phyloP scores from a whole-genome alignment of 2,113 vertebrate species.

The Argyrosomus japonicus region DNA sequence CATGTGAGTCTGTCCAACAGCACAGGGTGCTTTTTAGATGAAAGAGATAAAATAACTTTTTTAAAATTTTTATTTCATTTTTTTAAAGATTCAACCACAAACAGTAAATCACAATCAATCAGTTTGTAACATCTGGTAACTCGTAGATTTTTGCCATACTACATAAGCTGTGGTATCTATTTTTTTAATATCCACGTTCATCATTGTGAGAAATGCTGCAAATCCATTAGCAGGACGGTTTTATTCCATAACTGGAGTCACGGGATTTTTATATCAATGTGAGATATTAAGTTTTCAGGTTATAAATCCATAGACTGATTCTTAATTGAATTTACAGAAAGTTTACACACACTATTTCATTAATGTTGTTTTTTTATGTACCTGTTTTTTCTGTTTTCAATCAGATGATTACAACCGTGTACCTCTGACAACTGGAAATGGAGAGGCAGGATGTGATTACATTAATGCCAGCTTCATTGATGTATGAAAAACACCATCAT shows the following conservation, averaged over 20 bases:
- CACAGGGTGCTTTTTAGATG: neutral
- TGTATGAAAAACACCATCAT: constrained; percentile 78
- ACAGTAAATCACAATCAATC: no score
- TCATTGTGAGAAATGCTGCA: neutral
- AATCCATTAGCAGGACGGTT: neutral
- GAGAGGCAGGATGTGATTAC: constrained; percentile 90
- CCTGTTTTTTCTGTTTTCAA: constrained; percentile 3
- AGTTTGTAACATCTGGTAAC: no score
- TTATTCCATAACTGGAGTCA: neutral
- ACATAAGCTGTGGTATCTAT: neutral
- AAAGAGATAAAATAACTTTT: neutral
- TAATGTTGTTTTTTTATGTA: neutral
- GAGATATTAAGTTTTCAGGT: neutral
- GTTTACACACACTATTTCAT: neutral
- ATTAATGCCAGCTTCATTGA: constrained; percentile 98
- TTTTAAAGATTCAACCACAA: no score
- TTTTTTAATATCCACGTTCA: neutral
- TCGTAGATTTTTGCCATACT: neutral
- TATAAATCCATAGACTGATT: neutral
- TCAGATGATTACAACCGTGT: constrained; percentile 97
- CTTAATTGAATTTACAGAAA: neutral
- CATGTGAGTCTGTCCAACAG: constrained; percentile 86
- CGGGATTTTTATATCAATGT: neutral
- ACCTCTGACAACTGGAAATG: constrained; percentile 85
- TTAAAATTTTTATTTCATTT: no score